Percentiles rank a stretch among this genome's conserved stretches.
Evolutionary conservation across 1,140 invertebrate species (phyloP).

Genomic region (Aplysia californica): DNA sequence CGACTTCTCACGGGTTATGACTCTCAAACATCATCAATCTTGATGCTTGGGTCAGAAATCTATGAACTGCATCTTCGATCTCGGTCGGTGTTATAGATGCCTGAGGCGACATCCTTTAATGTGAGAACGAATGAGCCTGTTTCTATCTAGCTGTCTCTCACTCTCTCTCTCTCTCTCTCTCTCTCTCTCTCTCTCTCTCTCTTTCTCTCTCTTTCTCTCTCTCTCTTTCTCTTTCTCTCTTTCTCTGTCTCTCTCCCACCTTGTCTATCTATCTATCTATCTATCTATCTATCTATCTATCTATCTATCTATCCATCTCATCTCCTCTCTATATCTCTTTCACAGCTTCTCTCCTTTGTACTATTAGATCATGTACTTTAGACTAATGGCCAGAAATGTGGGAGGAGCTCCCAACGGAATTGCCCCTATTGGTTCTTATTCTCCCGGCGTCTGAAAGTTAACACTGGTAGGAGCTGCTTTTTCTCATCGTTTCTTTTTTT

Average conservation of each 20-base stretch:
- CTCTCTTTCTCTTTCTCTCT: background rate
- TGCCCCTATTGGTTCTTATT: background rate
- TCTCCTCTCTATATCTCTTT: no score
- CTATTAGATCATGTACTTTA: background rate
- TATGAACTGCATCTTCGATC: background rate
- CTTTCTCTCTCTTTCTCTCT: conserved; percentile 18
- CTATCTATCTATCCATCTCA: background rate
- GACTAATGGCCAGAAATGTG: no score
- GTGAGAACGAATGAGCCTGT: background rate
- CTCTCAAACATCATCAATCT: background rate
- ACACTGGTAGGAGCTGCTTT: background rate
- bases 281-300: background rate
- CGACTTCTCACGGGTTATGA: background rate
- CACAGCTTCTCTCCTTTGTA: background rate
- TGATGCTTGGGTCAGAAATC: background rate
- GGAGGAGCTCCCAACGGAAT: background rate
- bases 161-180: conserved; percentile 17
- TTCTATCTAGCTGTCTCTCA: background rate
- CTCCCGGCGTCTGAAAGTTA: background rate
- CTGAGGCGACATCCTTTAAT: background rate
- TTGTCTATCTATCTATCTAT: background rate
- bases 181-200: conserved; percentile 25
- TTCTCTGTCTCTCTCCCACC: conserved; percentile 9
- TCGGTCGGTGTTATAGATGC: no score
- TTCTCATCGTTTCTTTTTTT: no score